Percentiles rank a stretch among this genome's conserved stretches.
Conservation (phyloP, 2,113 vertebrate species). For the Pristiophorus japonicus region DNA sequence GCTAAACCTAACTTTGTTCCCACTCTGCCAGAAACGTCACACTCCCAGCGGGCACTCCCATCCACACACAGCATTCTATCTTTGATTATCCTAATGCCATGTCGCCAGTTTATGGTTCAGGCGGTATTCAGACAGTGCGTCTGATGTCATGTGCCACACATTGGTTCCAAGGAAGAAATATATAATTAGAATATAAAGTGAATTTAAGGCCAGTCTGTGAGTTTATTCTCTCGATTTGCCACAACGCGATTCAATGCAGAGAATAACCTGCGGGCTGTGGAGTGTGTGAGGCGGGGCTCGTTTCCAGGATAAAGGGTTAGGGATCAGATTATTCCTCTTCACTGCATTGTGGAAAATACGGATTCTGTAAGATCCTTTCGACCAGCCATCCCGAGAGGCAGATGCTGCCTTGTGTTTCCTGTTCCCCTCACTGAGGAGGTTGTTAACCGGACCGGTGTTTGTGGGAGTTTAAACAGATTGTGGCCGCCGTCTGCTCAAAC, state of each 20-base stretch:
- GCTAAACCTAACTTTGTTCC: neutral
- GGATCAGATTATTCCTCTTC: neutral
- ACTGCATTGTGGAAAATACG: neutral
- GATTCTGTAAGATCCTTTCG: too few relatives aligned
- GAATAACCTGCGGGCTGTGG: rapidly evolving
- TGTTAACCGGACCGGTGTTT: neutral
- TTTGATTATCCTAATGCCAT: neutral
- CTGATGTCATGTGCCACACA: neutral
- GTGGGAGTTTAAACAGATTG: neutral
- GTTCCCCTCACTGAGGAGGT: too few relatives aligned
- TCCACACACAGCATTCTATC: too few relatives aligned
- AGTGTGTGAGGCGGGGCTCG: neutral
- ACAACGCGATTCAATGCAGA: neutral
- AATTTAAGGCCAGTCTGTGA: neutral
- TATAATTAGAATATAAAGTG: neutral
- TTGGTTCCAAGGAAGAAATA: neutral
- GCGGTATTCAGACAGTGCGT: neutral
- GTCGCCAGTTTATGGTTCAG: neutral
- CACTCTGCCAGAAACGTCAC: neutral
- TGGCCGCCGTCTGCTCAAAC: neutral
- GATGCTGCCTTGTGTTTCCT: neutral
- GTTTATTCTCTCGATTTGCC: neutral
- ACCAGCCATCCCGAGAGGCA: neutral
- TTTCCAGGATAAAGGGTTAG: neutral
- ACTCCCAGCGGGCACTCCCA: neutral